Conservation (phyloP, 2,113 vertebrate genomes). For the Xerus inauris region DNA sequence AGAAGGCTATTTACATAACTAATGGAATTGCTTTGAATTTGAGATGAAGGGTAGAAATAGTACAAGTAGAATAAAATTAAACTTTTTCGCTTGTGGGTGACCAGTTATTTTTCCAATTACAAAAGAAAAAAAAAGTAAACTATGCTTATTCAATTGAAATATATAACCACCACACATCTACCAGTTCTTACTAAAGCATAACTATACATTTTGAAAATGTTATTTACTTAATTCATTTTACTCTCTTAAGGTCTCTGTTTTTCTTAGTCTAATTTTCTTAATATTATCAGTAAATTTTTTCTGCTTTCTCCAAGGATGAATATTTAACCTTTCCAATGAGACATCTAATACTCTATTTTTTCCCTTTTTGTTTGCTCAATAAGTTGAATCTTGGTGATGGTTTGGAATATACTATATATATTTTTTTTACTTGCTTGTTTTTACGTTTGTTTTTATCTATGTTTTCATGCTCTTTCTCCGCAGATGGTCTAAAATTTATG, state of each 20-base stretch:
- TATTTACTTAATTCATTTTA: neutral
- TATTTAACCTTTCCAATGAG: neutral
- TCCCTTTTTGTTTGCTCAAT: neutral
- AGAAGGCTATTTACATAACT: neutral
- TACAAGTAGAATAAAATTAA: neutral
- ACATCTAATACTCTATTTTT: neutral
- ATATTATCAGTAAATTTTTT: neutral
- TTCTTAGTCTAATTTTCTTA: neutral
- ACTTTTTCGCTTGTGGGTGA: neutral
- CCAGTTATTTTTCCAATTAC: neutral
- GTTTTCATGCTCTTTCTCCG: neutral
- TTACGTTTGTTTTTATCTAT: neutral
- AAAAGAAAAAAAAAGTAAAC: neutral
- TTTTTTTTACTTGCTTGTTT: neutral
- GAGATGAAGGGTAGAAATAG: neutral
- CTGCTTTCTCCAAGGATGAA: neutral
- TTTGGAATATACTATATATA: neutral
- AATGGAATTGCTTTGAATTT: neutral
- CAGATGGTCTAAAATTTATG: neutral
- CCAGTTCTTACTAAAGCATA: neutral
- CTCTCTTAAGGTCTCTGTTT: neutral
- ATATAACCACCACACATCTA: neutral
- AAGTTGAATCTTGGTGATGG: neutral
- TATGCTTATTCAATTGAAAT: neutral
- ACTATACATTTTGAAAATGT: conserved; percentile 13